Percentiles rank a stretch among this genome's conserved stretches.
These are phyloP conservation scores for Theonella swinhoei DNA, from an alignment of 37 sponge, comb jelly and placozoan species.

Conservation along the genomic window DNA sequence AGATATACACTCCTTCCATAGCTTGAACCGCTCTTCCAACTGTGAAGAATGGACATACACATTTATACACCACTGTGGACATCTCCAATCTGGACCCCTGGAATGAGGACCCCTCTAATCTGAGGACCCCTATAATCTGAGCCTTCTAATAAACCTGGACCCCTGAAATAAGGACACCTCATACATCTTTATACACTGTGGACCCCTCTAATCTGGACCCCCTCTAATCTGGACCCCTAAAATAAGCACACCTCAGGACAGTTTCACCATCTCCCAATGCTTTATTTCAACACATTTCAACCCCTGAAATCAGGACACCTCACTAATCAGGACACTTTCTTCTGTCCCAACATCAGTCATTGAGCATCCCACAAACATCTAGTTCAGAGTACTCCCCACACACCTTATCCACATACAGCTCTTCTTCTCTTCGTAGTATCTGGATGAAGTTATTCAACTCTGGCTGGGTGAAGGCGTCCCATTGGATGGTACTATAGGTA, in stretches of 20 bases:
- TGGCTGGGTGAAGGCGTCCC: slow-evolving; percentile 74
- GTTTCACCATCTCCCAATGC: background rate
- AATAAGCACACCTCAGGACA: background rate
- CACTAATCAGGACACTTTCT: no score
- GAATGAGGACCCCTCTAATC: no score
- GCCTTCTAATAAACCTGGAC: background rate
- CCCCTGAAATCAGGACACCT: no score
- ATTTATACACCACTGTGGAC: no score
- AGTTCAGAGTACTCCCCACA: no score
- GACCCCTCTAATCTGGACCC: background rate
- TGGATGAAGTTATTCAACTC: slow-evolving; percentile 67
- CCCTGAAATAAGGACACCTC: no score
- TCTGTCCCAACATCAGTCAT: no score
- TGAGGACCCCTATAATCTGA: background rate
- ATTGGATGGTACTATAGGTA: slow-evolving; percentile 68
- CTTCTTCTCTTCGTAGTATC: slow-evolving; percentile 71
- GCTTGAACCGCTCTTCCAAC: slow-evolving; percentile 19
- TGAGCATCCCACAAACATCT: no score
- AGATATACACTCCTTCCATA: slow-evolving; percentile 24
- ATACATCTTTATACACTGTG: no score
- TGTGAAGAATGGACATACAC: background rate
- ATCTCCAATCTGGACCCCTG: no score
- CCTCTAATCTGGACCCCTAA: no score
- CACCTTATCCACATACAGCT: slow-evolving; percentile 60
- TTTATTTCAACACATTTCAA: no score